These are phyloP conservation scores for Prorops nasuta DNA, from an alignment of 1,140 invertebrate species.

Conservation along the genomic window DNA sequence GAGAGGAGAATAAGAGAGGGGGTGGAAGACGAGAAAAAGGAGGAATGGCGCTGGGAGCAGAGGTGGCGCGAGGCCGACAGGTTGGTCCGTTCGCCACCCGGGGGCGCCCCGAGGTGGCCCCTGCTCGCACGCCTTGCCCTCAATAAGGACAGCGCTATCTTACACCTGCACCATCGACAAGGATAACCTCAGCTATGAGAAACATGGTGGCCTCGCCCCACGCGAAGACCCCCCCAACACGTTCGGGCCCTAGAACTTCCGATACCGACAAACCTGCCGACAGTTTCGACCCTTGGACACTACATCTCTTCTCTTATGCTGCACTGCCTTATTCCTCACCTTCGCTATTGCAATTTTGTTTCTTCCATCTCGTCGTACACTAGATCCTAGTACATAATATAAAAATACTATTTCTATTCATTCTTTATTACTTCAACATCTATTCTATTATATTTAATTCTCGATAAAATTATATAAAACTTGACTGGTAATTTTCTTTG, in stretches of 20 bases:
- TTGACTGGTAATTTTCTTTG: too few relatives aligned
- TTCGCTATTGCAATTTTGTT: background rate
- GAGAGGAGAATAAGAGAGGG: background rate
- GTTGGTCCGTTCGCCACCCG: constrained; percentile 52
- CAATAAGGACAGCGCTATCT: constrained; percentile 18
- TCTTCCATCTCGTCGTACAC: background rate
- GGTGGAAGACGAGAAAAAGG: constrained; percentile 6
- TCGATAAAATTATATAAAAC: too few relatives aligned
- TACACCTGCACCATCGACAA: constrained; percentile 7
- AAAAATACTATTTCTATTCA: background rate
- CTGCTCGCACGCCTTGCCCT: constrained; percentile 37
- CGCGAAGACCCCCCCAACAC: constrained; percentile 52
- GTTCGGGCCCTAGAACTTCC: constrained; percentile 23
- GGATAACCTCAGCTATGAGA: constrained; percentile 28
- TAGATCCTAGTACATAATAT: background rate
- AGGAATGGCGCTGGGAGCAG: constrained; percentile 21
- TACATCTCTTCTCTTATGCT: background rate
- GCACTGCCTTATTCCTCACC: background rate
- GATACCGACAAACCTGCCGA: constrained; percentile 26
- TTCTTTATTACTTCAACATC: background rate
- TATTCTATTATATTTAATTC: background rate
- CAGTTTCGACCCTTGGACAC: constrained; percentile 10
- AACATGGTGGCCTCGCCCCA: constrained; percentile 58
- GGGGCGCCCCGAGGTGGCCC: constrained; percentile 53
- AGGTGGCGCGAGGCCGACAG: constrained; percentile 29